Evolutionary conservation across 2,113 vertebrate species (phyloP), one percentile per base, ranked within the genome.

Genomic region (Octodon degus): DNA sequence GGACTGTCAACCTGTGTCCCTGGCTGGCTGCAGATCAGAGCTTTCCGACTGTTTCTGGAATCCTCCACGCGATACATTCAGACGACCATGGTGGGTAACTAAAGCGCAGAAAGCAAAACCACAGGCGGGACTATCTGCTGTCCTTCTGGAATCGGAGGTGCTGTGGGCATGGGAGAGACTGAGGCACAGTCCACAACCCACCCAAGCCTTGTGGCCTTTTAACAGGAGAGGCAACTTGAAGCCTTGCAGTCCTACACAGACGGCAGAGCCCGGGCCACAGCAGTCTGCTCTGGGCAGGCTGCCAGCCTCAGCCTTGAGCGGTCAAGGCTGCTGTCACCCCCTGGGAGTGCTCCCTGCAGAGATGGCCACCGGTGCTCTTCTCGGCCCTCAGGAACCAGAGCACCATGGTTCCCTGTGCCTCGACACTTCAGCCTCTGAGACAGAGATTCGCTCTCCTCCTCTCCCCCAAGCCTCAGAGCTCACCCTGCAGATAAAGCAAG

Each of bases 381-480:
- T 13, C 53, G 53, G 70, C n/a, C 37, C 37, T n/a, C 58, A 7
- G 53, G 60, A 65, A 67, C 88, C 43, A 86, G 50, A 83, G 74
- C 70, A 63, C 22, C 50, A 13, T 24, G 19, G 9, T 10, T 88
- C 74, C 82, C 82, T 92, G 55, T 55, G 53, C 32, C 43, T 82
- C 7, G 43, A 65, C 58, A 13, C 84, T 67, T 86, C 13, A 47
- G 55, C 37, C 63, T 77, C 74, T 30, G 63, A 74, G 50, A 63
- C 17, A 90, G 43, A 93, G 68, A 84, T 25, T 47, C 63, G 77
- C 65, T 60, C 40, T 88, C 72, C 40, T 90, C 67, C 85, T 22
- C 82, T 3, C n/a, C 11, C 25, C 91, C 37, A 25, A 76, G 65
- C 82, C 43, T 95, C 27, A 30, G 65, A 86, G 90, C 68, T 81